Conservation (phyloP, 2,113 vertebrate species). For the sheep (Ovis aries) region DNA sequence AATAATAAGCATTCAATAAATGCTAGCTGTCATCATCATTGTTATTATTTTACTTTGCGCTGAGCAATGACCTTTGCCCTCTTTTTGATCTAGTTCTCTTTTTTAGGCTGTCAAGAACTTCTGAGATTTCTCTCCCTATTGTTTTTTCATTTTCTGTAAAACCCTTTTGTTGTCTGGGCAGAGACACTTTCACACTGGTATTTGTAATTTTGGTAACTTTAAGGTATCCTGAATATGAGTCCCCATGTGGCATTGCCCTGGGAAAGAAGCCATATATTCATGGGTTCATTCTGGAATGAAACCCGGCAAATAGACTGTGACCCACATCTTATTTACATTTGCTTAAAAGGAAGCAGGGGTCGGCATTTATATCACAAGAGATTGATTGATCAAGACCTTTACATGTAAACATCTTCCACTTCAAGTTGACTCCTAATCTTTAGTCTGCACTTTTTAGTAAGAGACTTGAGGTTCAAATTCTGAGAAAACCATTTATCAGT, state of each 20-base stretch:
- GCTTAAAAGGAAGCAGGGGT: background rate
- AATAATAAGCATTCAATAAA: constrained; percentile 6
- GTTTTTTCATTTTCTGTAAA: background rate
- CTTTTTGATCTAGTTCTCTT: background rate
- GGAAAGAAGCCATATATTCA: background rate
- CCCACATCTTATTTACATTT: background rate
- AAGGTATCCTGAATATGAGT: background rate
- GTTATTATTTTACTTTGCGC: background rate
- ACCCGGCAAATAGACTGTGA: background rate
- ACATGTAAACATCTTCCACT: background rate
- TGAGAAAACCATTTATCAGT: background rate
- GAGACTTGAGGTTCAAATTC: background rate
- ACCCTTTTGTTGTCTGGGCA: background rate
- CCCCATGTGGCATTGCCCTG: background rate
- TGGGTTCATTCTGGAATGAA: background rate
- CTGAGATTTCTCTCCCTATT: background rate
- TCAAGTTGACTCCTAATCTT: background rate
- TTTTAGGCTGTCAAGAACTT: background rate
- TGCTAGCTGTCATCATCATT: background rate
- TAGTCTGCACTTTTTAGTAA: background rate
- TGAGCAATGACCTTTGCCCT: background rate
- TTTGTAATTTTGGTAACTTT: background rate
- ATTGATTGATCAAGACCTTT: background rate
- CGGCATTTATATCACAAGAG: background rate
- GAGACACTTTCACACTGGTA: background rate